A percentile compares a stretch with the other conserved stretches of the same genome.
These are phyloP conservation scores for Staurois parvus DNA, from an alignment of 2,797 vertebrate species.

Conservation along the genomic window DNA sequence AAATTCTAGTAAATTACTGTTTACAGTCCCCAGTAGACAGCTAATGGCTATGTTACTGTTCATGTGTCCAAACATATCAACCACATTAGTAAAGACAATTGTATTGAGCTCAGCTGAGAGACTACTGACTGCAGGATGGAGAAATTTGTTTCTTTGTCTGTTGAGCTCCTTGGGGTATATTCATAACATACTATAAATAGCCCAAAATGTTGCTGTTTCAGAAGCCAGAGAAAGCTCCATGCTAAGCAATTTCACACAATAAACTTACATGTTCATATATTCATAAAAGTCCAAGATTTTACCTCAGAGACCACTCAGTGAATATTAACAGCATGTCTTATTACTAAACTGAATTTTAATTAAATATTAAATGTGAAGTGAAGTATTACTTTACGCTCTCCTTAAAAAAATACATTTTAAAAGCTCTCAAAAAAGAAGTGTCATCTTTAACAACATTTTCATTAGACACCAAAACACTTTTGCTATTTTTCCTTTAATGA, in stretches of 20 bases:
- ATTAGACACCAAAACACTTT: conserved; percentile 38
- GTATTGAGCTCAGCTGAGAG: no score
- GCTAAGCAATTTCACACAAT: background rate
- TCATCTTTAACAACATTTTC: conserved; percentile 36
- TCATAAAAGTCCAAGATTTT: background rate
- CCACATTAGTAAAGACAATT: no score
- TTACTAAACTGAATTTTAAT: background rate
- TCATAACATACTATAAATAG: no score
- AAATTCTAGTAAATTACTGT: background rate
- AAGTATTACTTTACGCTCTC: background rate
- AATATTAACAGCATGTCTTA: background rate
- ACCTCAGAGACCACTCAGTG: background rate
- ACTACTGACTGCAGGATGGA: no score
- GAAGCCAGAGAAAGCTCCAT: background rate
- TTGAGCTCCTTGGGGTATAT: no score
- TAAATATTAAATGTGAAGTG: background rate
- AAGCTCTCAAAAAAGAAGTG: conserved; percentile 13
- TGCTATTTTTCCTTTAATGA: conserved; percentile 34
- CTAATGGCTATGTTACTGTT: no score
- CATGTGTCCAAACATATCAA: no score
- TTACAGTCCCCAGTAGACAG: background rate
- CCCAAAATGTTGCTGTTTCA: background rate
- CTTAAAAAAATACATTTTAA: background rate
- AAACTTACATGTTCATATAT: background rate
- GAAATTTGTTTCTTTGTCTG: no score